These are phyloP conservation scores for Heliconius charithonia DNA, from an alignment of 2,888 invertebrate species.

Conservation along the genomic window DNA sequence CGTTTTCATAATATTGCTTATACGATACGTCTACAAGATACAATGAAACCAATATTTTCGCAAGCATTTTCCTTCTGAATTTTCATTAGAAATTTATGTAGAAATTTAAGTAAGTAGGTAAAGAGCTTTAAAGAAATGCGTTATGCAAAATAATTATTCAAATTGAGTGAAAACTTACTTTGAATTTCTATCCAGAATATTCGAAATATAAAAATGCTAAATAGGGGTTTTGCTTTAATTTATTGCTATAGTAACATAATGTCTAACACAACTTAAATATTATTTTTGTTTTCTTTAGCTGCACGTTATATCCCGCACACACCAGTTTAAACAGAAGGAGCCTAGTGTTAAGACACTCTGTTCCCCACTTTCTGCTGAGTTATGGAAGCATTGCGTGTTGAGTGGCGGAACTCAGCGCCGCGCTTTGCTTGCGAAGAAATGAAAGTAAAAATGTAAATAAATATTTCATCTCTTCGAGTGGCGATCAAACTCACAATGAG, in stretches of 20 bases:
- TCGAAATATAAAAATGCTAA: not conserved
- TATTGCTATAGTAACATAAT: too few relatives aligned
- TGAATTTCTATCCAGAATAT: not conserved
- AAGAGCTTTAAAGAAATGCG: not conserved
- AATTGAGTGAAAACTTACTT: not conserved
- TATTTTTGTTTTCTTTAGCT: too few relatives aligned
- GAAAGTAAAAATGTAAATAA: too few relatives aligned
- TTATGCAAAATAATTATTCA: not conserved
- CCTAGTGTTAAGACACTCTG: too few relatives aligned
- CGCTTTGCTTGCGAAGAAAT: too few relatives aligned
- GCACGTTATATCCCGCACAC: too few relatives aligned
- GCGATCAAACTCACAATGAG: too few relatives aligned
- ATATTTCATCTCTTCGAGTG: too few relatives aligned
- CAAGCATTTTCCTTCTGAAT: not conserved
- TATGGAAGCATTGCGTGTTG: too few relatives aligned
- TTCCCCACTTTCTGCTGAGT: too few relatives aligned
- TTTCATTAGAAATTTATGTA: not conserved
- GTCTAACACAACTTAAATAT: not conserved
- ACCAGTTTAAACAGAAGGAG: too few relatives aligned
- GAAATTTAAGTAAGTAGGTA: not conserved
- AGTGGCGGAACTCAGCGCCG: too few relatives aligned
- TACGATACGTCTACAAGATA: constrained; percentile 2
- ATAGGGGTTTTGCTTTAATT: not conserved
- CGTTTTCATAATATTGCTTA: constrained; percentile 24
- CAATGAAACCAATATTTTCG: not conserved